phyloP scores from a whole-genome alignment of 2,113 vertebrate genomes.

The Sigmodon hispidus region DNA sequence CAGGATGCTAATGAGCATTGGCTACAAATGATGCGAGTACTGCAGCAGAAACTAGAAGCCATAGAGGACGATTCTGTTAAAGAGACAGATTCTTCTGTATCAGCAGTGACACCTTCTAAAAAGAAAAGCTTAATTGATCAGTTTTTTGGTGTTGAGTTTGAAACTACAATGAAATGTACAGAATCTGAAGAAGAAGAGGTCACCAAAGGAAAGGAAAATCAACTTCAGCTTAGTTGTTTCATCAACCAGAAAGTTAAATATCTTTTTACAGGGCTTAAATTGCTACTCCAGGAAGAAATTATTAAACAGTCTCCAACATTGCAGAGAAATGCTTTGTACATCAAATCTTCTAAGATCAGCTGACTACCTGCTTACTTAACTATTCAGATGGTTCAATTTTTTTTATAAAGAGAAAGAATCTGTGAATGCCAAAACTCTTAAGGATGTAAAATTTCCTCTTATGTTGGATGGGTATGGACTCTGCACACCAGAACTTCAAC shows the following conservation, averaged over 20 bases:
- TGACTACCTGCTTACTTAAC: conserved; percentile 97
- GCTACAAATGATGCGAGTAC: conserved; percentile 97
- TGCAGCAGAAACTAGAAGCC: conserved; percentile 97
- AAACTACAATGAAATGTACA: conserved; percentile 98
- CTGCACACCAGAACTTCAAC: conserved; percentile 94
- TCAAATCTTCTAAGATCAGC: conserved; percentile 98
- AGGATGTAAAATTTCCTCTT: conserved; percentile 99
- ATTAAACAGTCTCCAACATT: conserved; percentile 96
- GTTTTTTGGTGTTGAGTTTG: conserved; percentile 98
- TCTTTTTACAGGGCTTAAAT: conserved; percentile 95
- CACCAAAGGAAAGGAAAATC: conserved; percentile 96
- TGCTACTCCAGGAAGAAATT: conserved; percentile 99
- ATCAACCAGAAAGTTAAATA: conserved; percentile 99
- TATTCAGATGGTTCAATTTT: conserved; percentile 98
- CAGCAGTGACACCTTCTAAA: conserved; percentile 86
- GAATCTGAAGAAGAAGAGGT: conserved; percentile 97
- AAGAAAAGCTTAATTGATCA: conserved; percentile 99
- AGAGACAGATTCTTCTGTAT: conserved; percentile 89
- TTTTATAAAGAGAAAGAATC: conserved; percentile 99
- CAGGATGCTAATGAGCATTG: conserved; percentile 99
- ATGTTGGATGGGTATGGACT: conserved; percentile 99
- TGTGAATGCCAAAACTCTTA: conserved; percentile 99
- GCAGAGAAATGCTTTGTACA: conserved; percentile 97
- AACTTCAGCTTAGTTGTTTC: conserved; percentile 98
- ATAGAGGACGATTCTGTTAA: conserved; percentile 92